Evolutionary conservation across 1,140 invertebrate genomes (phyloP).

Genomic region (Calephelis nemesis): DNA sequence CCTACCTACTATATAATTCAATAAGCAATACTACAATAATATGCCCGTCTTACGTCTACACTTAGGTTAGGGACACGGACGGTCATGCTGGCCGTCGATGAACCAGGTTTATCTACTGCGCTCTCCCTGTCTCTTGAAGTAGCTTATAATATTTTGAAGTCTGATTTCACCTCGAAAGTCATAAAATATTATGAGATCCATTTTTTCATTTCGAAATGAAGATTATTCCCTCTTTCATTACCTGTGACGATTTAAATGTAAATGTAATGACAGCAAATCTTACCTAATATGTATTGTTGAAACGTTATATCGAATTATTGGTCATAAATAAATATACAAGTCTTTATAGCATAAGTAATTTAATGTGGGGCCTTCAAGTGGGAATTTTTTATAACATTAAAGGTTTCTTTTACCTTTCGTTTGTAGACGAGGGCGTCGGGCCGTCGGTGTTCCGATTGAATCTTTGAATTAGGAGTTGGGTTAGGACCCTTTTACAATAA

Average conservation of each 20-base stretch:
- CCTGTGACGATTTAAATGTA: constrained; percentile 7
- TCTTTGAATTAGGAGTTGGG: background rate
- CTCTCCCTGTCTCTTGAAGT: too few species aligned
- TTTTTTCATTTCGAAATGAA: constrained; percentile 6
- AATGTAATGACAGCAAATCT: constrained; percentile 11
- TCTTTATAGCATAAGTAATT: background rate
- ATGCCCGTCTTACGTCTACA: too few species aligned
- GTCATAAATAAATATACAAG: constrained; percentile 2
- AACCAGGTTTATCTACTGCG: too few species aligned
- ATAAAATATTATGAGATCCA: constrained; percentile 5
- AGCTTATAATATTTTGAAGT: background rate
- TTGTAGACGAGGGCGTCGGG: background rate
- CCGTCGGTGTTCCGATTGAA: background rate
- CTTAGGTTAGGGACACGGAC: too few species aligned
- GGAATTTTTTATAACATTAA: constrained; percentile 13
- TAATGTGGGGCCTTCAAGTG: background rate
- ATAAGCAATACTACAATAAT: too few species aligned
- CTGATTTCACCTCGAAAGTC: background rate
- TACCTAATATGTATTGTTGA: constrained; percentile 1
- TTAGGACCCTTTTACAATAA: constrained; percentile 5
- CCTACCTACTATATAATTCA: too few species aligned
- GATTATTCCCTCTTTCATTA: background rate
- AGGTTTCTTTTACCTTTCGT: constrained; percentile 1
- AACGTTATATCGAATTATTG: constrained; percentile 6
- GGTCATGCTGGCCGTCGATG: too few species aligned